A percentile compares a stretch with the other conserved stretches of the same genome.
Conservation (phyloP, 2,113 vertebrate genomes). For the Grus americana region DNA sequence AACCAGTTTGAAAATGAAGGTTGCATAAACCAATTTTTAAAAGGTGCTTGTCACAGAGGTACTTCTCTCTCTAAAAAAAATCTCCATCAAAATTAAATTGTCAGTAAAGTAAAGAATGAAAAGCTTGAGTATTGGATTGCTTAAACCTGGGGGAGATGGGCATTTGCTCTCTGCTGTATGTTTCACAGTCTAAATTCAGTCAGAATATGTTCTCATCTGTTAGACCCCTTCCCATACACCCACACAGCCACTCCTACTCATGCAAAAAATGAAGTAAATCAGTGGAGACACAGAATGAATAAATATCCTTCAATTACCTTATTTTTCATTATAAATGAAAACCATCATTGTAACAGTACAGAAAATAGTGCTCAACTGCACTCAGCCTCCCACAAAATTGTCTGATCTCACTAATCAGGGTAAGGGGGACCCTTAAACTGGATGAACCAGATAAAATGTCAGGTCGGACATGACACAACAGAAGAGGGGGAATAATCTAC, state of each 20-base stretch:
- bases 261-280: not conserved
- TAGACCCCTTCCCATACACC: not conserved
- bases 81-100: not conserved
- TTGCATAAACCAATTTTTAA: not conserved
- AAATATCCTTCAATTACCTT: not conserved
- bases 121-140: not conserved
- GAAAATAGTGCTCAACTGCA: not conserved
- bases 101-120: not conserved
- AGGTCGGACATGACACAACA: not conserved
- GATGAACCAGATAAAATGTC: not conserved
- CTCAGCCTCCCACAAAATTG: not conserved
- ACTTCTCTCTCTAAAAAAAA: not conserved
- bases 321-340: not conserved
- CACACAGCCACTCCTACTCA: not conserved
- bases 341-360: not conserved
- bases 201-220: not conserved
- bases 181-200: not conserved
- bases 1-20: not conserved
- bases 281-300: not conserved
- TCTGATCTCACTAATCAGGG: not conserved
- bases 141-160: not conserved
- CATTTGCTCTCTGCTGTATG: not conserved
- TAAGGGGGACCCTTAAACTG: accelerated
- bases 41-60: not conserved
- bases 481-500: not conserved